Evolutionary conservation across 2,113 vertebrate genomes (phyloP).

Genomic region (Mus pahari): DNA sequence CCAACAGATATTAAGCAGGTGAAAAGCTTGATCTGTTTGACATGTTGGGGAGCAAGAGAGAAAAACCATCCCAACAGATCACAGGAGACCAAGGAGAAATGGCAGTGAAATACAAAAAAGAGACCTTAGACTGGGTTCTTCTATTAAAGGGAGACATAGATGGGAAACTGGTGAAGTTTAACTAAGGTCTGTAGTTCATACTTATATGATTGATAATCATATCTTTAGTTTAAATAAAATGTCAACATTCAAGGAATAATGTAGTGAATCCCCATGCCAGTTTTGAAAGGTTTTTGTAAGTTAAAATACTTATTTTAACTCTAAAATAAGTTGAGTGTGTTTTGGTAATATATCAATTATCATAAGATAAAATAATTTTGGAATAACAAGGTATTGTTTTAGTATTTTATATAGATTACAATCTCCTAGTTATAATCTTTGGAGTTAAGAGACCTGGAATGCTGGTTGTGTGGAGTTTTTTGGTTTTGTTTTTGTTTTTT

Average conservation of each 20-base stretch:
- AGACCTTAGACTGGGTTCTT: not conserved
- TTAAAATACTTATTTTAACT: too few species aligned
- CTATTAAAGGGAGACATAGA: not conserved
- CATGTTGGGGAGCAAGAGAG: not conserved
- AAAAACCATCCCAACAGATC: not conserved
- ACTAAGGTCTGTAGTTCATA: not conserved
- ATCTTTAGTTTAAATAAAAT: not conserved
- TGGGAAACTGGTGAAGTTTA: not conserved
- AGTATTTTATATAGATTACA: constrained; percentile 5
- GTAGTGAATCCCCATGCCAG: not conserved
- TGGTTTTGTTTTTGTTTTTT: not conserved
- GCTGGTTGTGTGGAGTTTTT: not conserved
- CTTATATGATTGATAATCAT: not conserved
- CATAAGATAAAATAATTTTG: not conserved
- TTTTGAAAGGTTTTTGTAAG: constrained; percentile 35
- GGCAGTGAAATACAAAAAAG: not conserved
- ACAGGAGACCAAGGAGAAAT: not conserved
- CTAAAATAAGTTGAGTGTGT: too few species aligned
- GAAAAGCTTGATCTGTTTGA: not conserved
- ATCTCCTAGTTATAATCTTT: not conserved
- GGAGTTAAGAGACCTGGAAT: not conserved
- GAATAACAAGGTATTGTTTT: constrained; percentile 8
- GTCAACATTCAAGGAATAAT: not conserved
- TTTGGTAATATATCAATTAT: too few species aligned
- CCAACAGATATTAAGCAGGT: not conserved